These are phyloP conservation scores for Parascotia fuliginaria DNA, from an alignment of 2,888 invertebrate genomes.

Conservation along the genomic window DNA sequence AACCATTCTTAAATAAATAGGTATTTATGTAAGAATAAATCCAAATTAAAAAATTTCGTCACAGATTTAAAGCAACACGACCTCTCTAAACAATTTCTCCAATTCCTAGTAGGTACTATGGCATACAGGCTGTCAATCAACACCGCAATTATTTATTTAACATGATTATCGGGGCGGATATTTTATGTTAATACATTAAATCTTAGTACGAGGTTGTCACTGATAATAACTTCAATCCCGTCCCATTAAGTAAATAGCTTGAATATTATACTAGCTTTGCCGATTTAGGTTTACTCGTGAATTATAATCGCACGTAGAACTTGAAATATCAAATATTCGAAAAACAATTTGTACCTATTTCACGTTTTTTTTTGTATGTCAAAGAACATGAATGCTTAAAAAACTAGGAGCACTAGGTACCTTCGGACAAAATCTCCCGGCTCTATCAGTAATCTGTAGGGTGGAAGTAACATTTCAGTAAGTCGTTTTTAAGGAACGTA, in stretches of 20 bases:
- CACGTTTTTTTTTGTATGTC: too few relatives aligned
- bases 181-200: conserved; percentile 43
- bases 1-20: too few relatives aligned
- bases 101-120: neutral
- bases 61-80: neutral
- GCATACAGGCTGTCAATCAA: conserved; percentile 32
- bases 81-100: neutral
- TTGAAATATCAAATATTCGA: too few relatives aligned
- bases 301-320: too few relatives aligned
- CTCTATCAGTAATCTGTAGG: too few relatives aligned
- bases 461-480: too few relatives aligned
- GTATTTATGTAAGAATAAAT: neutral
- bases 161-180: conserved; percentile 39
- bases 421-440: too few relatives aligned
- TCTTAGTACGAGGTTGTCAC: conserved; percentile 20
- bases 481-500: too few relatives aligned
- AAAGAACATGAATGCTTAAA: too few relatives aligned
- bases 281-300: neutral
- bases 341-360: too few relatives aligned
- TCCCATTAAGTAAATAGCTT: conserved; percentile 27
- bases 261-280: neutral
- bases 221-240: conserved; percentile 40
- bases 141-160: conserved; percentile 32
- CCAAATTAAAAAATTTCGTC: too few relatives aligned
- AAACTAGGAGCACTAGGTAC: too few relatives aligned